phyloP scores from a whole-genome alignment of 2,797 vertebrate species.

The Linurgus olivaceus region DNA sequence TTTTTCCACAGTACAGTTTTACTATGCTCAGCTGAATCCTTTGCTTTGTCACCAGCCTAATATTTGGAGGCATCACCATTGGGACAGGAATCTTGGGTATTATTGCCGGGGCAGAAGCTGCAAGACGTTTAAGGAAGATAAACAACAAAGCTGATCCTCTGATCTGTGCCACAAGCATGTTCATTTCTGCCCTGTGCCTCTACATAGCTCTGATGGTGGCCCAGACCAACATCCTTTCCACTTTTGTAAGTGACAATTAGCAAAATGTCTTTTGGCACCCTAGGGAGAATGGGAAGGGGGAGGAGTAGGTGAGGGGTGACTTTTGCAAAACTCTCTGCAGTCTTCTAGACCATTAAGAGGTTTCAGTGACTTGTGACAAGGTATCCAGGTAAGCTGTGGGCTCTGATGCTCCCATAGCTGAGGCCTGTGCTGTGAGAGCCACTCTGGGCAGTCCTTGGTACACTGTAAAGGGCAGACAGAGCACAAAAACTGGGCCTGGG shows the following conservation, averaged over 20 bases:
- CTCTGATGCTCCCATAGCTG: background rate
- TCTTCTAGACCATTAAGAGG: background rate
- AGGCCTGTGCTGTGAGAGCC: background rate
- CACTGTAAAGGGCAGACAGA: background rate
- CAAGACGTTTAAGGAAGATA: conserved; percentile 77
- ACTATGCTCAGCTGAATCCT: background rate
- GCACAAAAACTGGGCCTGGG: background rate
- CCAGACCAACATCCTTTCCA: conserved; percentile 73
- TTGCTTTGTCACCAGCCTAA: conserved; percentile 75
- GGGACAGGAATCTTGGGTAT: conserved; percentile 85
- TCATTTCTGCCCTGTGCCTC: conserved; percentile 82
- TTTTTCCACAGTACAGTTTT: background rate
- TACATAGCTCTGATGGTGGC: conserved; percentile 82
- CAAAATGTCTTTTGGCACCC: background rate
- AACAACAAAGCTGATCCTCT: conserved; percentile 83
- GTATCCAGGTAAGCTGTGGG: background rate
- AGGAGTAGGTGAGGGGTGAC: background rate
- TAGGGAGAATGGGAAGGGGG: background rate
- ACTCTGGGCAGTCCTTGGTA: fast-evolving
- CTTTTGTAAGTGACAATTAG: conserved; percentile 82
- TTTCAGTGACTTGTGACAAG: background rate
- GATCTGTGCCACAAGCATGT: conserved; percentile 87
- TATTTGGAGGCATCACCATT: conserved; percentile 86
- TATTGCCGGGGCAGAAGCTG: conserved; percentile 76
- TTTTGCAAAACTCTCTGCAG: background rate